phyloP scores from a whole-genome alignment of 92 coral and sea anemone species.

The Epizoanthus stellaris region DNA sequence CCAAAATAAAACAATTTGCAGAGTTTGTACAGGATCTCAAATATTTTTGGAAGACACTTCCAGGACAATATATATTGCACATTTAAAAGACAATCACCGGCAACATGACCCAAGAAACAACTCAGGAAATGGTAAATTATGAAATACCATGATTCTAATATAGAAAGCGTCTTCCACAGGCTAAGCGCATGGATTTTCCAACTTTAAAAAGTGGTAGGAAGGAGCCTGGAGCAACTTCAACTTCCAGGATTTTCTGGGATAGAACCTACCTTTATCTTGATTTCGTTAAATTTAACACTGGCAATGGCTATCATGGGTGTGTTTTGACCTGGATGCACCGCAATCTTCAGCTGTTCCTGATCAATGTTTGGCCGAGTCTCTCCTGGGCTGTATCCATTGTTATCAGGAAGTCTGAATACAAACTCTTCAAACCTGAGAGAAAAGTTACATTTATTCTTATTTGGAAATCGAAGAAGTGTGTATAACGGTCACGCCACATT shows the following conservation, averaged over 20 bases:
- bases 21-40: too few species aligned
- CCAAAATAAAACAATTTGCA: too few species aligned
- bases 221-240: neutral
- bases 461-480: neutral
- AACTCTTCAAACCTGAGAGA: conserved; percentile 80
- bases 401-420: conserved; percentile 85
- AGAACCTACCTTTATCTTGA: conserved; percentile 74
- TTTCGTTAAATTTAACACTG: conserved; percentile 68
- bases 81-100: too few species aligned
- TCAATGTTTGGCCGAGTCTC: conserved; percentile 50
- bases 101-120: too few species aligned
- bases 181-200: too few species aligned
- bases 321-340: conserved; percentile 79
- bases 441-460: neutral
- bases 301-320: conserved; percentile 93
- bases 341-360: conserved; percentile 78
- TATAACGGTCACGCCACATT: too few species aligned
- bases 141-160: too few species aligned
- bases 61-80: too few species aligned
- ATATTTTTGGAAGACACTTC: too few species aligned
- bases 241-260: neutral
- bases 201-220: too few species aligned
- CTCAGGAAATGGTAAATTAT: too few species aligned
- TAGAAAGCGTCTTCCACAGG: too few species aligned
- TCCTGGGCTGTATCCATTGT: conserved; percentile 72